phyloP scores from a whole-genome alignment of 1,140 invertebrate species.

The Ceratina calcarata region DNA sequence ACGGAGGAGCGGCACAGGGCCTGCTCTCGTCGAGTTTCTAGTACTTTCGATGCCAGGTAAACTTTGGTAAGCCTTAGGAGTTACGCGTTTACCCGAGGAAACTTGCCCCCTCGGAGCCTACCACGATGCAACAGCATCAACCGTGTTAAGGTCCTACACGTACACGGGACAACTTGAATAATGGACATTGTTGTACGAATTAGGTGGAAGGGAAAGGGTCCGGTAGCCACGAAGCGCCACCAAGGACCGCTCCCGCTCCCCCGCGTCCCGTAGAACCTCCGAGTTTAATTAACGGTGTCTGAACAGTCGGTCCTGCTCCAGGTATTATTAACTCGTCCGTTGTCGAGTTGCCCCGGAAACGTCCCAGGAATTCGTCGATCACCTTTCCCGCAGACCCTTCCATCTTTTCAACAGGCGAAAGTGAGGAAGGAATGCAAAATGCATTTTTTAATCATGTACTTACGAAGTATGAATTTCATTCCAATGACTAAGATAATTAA shows the following conservation, averaged over 20 bases:
- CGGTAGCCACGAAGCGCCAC: constrained; percentile 44
- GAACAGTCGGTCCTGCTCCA: constrained; percentile 55
- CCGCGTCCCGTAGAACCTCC: constrained; percentile 26
- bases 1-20: constrained; percentile 11
- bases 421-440: neutral
- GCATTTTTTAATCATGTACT: no score
- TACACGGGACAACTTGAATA: constrained; percentile 65
- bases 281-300: constrained; percentile 68
- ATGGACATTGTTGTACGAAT: constrained; percentile 72
- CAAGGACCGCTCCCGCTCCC: constrained; percentile 3
- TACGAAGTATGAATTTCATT: no score
- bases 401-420: no score
- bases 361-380: constrained; percentile 44
- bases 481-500: no score
- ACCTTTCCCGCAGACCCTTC: no score
- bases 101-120: constrained; percentile 49
- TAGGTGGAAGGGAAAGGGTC: constrained; percentile 55
- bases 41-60: constrained; percentile 56
- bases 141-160: constrained; percentile 39
- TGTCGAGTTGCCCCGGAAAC: constrained; percentile 33
- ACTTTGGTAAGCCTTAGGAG: constrained; percentile 66
- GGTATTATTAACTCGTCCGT: constrained; percentile 64
- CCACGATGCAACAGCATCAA: constrained; percentile 32
- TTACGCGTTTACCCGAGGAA: constrained; percentile 61
- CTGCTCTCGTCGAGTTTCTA: constrained; percentile 42